phyloP scores from a whole-genome alignment of 2,797 vertebrate genomes.

The Tragelaphus eurycerus region DNA sequence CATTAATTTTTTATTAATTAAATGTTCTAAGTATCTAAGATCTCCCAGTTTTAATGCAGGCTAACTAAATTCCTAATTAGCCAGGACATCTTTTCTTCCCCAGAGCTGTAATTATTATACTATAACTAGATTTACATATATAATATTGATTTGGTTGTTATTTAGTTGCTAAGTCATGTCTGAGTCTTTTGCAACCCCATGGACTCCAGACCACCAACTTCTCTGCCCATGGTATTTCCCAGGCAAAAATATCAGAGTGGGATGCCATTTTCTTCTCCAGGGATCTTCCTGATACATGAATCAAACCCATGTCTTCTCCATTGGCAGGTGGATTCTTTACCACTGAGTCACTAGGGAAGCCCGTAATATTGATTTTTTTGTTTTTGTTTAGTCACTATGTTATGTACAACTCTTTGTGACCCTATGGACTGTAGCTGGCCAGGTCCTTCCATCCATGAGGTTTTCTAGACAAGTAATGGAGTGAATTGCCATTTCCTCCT shows the following conservation, averaged over 20 bases:
- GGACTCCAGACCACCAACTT: neutral
- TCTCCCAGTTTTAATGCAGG: slow-evolving; percentile 52
- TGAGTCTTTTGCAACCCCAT: neutral
- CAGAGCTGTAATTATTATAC: slow-evolving; percentile 55
- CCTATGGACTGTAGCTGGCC: neutral
- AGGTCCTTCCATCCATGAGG: neutral
- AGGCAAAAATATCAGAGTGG: neutral
- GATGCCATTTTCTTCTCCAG: neutral
- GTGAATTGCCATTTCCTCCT: neutral
- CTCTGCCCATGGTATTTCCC: neutral
- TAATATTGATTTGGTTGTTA: slow-evolving; percentile 76
- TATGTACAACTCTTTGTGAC: neutral
- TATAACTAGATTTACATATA: slow-evolving; percentile 73
- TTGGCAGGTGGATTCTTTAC: neutral
- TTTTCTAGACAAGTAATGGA: neutral
- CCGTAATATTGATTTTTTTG: neutral
- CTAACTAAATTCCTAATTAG: slow-evolving; percentile 66
- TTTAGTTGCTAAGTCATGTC: neutral
- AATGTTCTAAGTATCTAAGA: neutral
- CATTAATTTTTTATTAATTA: too few relatives aligned
- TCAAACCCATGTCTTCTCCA: neutral
- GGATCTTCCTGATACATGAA: neutral
- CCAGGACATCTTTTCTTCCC: slow-evolving; percentile 56
- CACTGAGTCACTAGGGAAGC: neutral
- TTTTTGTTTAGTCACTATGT: neutral